Conservation (phyloP, 2,797 vertebrate species). For the Erethizon dorsatum region DNA sequence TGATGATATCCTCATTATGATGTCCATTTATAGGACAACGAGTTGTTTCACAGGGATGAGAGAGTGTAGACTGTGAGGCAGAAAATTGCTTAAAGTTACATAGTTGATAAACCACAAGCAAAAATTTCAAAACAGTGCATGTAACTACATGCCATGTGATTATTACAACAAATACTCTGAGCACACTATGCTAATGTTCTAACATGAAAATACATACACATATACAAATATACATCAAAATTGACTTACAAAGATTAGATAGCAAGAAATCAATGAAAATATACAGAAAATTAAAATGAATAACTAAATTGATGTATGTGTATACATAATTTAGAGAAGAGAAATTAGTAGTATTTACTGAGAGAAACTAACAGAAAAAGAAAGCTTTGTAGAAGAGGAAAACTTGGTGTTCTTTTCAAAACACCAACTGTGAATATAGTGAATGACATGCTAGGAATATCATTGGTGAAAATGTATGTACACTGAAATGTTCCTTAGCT, state of each 20-base stretch:
- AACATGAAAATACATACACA: no score
- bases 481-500: not conserved
- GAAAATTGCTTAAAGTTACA: not conserved
- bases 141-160: not conserved
- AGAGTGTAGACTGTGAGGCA: not conserved
- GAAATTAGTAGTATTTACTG: not conserved
- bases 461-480: not conserved
- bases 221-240: not conserved
- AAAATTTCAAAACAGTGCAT: not conserved
- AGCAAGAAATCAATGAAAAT: not conserved
- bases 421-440: not conserved
- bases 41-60: not conserved
- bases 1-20: not conserved
- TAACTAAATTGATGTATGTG: not conserved
- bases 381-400: not conserved
- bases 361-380: not conserved
- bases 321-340: not conserved
- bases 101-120: not conserved
- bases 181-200: not conserved
- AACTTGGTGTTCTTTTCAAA: no score
- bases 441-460: not conserved
- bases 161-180: not conserved
- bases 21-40: not conserved
- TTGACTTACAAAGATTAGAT: not conserved
- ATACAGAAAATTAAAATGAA: not conserved